Evolutionary conservation across 2,888 invertebrate species (phyloP), one percentile per base, ranked within the genome.

Genomic region (Fragum fragum): DNA sequence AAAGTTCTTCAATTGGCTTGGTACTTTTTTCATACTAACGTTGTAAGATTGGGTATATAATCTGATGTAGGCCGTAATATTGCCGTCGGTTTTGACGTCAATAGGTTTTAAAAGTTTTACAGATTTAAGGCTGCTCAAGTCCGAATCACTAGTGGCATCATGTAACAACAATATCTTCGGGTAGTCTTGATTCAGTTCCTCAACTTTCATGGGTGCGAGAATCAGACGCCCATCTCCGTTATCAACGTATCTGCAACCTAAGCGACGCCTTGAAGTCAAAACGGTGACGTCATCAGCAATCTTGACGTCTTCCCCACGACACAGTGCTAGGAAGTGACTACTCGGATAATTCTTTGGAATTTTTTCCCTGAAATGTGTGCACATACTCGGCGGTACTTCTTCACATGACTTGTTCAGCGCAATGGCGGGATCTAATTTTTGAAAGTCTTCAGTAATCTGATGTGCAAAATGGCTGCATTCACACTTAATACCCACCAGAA

Each of bases 131-230:
- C 16, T 16, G 0, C 14, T 14, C 6, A 14, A 14, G 0, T n/a
- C 42, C 26, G 28, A 2, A 2, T 66, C 23, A 26, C 21, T 42
- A 9, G 36, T 66, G 42, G 42, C 42, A 23, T 66, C 66, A 26
- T 66, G 66, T 21, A 66, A 9, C 3, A 66, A 7, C 5, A 26
- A 14, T 14, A 66, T 21, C 11, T 23, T 21, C 6, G 66, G 66
- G 26, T 23, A 23, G 3, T 23, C 23, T 39, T 39, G 47, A 42
- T 39, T 42, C 21, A 66, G 36, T 21, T 66, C 66, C 42, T 66
- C 66, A 2, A 66, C 42, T 42, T 66, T 66, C 32, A 66, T 11
- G 1, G 66, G 66, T 66, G 39, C 39, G 1, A 66, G 42, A 66
- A 66, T 21, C 26, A 66, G 26, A 21, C 66, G 66, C 5, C 39